Evolutionary conservation across 2,113 vertebrate genomes (phyloP), one percentile per base, ranked within the genome.

Genomic region (Paratilapia polleni): DNA sequence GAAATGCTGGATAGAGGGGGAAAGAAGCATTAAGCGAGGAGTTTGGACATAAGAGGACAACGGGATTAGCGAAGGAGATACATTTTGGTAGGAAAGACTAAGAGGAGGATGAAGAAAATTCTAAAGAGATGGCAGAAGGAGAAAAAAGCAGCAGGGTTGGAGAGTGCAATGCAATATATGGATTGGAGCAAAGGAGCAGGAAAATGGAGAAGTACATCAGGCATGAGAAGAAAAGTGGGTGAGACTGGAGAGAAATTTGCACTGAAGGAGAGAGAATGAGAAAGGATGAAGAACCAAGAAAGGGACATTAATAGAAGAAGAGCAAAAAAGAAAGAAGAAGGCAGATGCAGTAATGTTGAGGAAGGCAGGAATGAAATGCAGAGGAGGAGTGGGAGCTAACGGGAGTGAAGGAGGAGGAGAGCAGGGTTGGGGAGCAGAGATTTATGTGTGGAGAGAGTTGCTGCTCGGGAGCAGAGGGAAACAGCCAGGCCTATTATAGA

Each of bases 401-500:
- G 6, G 83, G 62, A 77, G 64, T 62, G 78, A 61, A 81, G 73
- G 78, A 84, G 84, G 77, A 63, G 85, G 38, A 58, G 83, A 80
- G 78, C 36, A 28, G 84, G 63, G 64, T 9, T 10, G 78, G 82
- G 84, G 86, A 84, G 91, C 89, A 89, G 90, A 93, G 90, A 94
- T 93, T 91, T 91, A 92, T 93, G 93, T 91, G 86, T 82, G 83
- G 83, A 84, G 66, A 77, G 81, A 78, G 80, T 36, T 87, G 86
- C 82, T 84, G 90, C 63, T 54, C 79, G 66, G 78, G 83, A 86
- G 88, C 87, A 87, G 76, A 82, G 90, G 90, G 87, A 91, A 87
- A 84, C 87, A 87, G 86, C 91, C 92, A 78, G 90, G 77, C 88
- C 90, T 90, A 85, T 92, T 91, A 93, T 92, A 90, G 91, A 92